Evolutionary conservation across 2,113 vertebrate species (phyloP).

Genomic region (Siphamia tubifer): DNA sequence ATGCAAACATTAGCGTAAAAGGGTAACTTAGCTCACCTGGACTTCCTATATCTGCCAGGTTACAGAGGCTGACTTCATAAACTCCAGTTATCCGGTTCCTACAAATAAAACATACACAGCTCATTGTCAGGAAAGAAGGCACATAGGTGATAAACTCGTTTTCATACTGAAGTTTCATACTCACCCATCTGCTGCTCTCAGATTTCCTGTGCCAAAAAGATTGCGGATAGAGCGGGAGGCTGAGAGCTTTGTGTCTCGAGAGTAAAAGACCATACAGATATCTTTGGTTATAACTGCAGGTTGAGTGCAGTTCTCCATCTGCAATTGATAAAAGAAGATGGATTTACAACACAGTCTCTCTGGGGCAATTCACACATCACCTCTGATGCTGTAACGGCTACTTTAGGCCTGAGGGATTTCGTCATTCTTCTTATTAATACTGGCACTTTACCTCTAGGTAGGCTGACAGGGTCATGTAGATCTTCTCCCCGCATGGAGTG

Average conservation of each 20-base stretch:
- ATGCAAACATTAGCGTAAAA: background rate
- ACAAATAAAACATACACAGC: background rate
- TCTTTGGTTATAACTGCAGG: constrained; percentile 96
- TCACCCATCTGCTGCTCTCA: constrained; percentile 91
- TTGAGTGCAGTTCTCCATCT: constrained; percentile 97
- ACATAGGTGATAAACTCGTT: background rate
- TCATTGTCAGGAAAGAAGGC: background rate
- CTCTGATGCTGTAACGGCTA: background rate
- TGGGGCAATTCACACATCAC: constrained; percentile 1
- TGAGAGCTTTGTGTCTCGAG: constrained; percentile 92
- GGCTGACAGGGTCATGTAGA: constrained; percentile 96
- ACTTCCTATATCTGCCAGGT: constrained; percentile 89
- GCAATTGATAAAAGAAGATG: constrained; percentile 22
- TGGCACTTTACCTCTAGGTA: constrained; percentile 88
- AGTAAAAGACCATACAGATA: constrained; percentile 98
- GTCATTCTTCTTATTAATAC: background rate
- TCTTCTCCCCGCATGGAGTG: constrained; percentile 95
- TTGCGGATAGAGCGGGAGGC: constrained; percentile 94
- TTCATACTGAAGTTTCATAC: background rate
- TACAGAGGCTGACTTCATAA: constrained; percentile 93
- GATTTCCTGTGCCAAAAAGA: constrained; percentile 91
- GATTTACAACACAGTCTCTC: background rate
- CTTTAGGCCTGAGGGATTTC: background rate
- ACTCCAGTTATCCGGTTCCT: constrained; percentile 96
- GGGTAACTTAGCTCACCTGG: constrained; percentile 80